A percentile compares a stretch with the other conserved stretches of the same genome.
These are phyloP conservation scores for Rhynchophorus ferrugineus DNA, from an alignment of 1,140 invertebrate genomes.

Conservation along the genomic window DNA sequence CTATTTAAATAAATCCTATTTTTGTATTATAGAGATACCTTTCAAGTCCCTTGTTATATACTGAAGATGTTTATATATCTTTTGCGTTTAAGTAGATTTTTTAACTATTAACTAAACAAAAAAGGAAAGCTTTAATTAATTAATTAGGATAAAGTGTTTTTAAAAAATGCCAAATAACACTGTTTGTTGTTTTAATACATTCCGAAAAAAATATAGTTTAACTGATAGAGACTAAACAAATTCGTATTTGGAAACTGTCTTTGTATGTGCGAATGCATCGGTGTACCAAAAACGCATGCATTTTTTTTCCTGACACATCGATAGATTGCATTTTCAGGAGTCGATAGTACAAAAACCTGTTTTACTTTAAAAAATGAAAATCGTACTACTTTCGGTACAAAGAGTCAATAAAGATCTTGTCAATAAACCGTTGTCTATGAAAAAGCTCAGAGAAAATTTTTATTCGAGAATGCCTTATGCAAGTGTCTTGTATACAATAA, in stretches of 20 bases:
- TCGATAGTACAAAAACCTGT: too few relatives aligned
- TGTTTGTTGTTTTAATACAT: constrained; percentile 39
- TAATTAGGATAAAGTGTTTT: constrained; percentile 33
- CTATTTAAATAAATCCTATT: constrained; percentile 32
- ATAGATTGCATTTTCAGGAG: too few relatives aligned
- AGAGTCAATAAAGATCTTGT: too few relatives aligned
- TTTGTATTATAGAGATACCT: constrained; percentile 36
- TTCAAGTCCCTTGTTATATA: constrained; percentile 34
- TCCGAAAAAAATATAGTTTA: constrained; percentile 35
- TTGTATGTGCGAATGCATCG: background rate
- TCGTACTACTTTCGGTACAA: too few relatives aligned
- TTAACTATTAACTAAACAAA: constrained; percentile 34
- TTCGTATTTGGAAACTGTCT: background rate
- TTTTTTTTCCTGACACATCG: too few relatives aligned
- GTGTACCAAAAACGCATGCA: too few relatives aligned
- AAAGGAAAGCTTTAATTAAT: constrained; percentile 41
- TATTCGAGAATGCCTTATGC: constrained; percentile 27
- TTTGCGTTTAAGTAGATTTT: constrained; percentile 33
- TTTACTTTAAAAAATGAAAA: too few relatives aligned
- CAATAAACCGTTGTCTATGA: constrained; percentile 4
- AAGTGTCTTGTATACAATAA: constrained; percentile 30
- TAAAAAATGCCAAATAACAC: constrained; percentile 40
- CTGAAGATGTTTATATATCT: constrained; percentile 30
- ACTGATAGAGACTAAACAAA: constrained; percentile 9
- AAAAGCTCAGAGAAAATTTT: constrained; percentile 9